Conservation (phyloP, 2,797 vertebrate species). For the Peromyscus aztecus region DNA sequence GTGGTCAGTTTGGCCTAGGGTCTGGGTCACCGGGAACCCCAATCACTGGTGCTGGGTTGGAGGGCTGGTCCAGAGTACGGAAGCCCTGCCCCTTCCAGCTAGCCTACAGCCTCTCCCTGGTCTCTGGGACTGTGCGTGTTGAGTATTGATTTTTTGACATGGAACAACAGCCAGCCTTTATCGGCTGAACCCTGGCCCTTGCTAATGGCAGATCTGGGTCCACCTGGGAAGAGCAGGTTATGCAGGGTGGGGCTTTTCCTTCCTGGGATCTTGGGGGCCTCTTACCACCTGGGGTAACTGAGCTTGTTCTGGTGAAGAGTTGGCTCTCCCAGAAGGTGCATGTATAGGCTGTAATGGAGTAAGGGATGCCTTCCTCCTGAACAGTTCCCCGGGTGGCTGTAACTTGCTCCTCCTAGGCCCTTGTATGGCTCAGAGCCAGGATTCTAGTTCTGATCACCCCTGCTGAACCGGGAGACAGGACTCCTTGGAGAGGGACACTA, state of each 20-base stretch:
- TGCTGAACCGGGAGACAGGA: neutral
- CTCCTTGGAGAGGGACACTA: neutral
- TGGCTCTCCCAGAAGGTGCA: neutral
- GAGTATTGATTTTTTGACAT: slow-evolving; percentile 96
- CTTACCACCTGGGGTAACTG: neutral
- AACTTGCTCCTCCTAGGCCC: neutral
- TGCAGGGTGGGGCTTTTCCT: neutral
- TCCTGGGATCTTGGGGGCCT: neutral
- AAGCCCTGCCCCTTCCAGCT: slow-evolving; percentile 12
- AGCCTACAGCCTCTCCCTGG: slow-evolving; percentile 83
- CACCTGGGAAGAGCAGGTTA: slow-evolving; percentile 86
- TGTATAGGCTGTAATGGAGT: neutral
- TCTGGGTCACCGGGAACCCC: neutral
- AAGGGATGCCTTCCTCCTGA: neutral
- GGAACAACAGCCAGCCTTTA: slow-evolving; percentile 96
- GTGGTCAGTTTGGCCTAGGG: neutral
- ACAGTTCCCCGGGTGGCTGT: neutral
- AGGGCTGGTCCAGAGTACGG: neutral
- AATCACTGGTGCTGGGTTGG: neutral
- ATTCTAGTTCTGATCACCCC: neutral
- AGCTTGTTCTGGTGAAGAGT: neutral
- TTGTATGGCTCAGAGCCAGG: neutral
- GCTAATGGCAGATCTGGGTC: slow-evolving; percentile 93
- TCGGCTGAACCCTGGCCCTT: slow-evolving; percentile 94
- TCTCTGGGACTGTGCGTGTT: slow-evolving; percentile 90